Percentiles rank a stretch among this genome's conserved stretches.
Conservation (phyloP, 1,140 invertebrate species). For the Xylocopa sonorina region DNA sequence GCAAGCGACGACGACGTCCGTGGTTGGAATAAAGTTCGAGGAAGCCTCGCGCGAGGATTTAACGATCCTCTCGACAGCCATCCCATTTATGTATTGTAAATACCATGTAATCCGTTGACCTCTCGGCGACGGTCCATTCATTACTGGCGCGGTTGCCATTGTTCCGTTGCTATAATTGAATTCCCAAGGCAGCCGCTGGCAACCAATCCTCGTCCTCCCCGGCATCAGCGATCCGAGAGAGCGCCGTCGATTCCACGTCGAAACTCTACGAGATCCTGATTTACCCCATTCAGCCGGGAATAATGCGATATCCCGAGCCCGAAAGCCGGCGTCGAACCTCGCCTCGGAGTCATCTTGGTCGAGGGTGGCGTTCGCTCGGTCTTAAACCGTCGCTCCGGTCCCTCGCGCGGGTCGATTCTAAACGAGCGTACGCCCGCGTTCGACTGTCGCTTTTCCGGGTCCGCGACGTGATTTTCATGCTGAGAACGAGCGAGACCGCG, state of each 20-base stretch:
- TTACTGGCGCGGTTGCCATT: conserved; percentile 73
- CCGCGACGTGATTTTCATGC: conserved; percentile 24
- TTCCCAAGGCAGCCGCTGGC: conserved; percentile 73
- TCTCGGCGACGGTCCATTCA: conserved; percentile 68
- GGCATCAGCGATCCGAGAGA: conserved; percentile 65
- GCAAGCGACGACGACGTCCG: too few species aligned
- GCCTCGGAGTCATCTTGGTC: conserved; percentile 55
- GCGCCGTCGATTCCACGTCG: conserved; percentile 62
- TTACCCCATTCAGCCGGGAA: conserved; percentile 73
- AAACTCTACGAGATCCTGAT: conserved; percentile 69
- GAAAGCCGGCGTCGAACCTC: conserved; percentile 62
- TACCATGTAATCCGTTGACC: conserved; percentile 74
- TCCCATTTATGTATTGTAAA: conserved; percentile 71
- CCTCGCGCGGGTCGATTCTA: conserved; percentile 53
- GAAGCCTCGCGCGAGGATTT: background rate
- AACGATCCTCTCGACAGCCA: conserved; percentile 43
- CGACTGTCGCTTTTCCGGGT: background rate
- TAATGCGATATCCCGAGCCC: conserved; percentile 70
- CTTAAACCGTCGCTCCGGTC: conserved; percentile 46
- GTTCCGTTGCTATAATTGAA: conserved; percentile 77
- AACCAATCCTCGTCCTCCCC: conserved; percentile 65
- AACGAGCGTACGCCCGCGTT: conserved; percentile 54
- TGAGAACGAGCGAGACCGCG: conserved; percentile 10
- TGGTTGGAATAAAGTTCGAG: background rate
- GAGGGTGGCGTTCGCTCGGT: conserved; percentile 52